Base-by-base conservation (phyloP, 2,888 invertebrate genomes). In the Agapetus fuscipes region DNA sequence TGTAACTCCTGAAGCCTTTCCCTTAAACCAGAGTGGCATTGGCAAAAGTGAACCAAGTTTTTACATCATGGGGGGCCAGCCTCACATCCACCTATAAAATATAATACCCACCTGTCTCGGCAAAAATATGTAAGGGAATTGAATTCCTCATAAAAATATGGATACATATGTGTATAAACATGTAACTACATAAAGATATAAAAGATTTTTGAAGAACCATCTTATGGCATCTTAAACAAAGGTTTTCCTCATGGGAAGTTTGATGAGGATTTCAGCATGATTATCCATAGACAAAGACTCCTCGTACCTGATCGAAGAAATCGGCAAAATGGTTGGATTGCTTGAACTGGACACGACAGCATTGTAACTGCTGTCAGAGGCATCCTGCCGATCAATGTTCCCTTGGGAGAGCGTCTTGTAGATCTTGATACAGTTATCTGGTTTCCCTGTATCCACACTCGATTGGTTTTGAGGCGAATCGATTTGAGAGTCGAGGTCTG, bases 241-340 rank as follows among this genome's bases (percentile, higher is more conserved):
- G 2, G 43, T 38, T 20, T 37, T 37, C 15, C 43, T 32, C 30
- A 43, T 43, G 9, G 43, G 43, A 27, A 43, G 39, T 28, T 43
- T 43, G 15, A 43, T 43, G 10, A 43, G 20, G 17, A 43, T 43
- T 28, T 43, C 43, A 7, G 43, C 43, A 25, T 43, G 43, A 27
- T 43, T 38, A 27, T 43, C 43, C 6, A 29, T 37, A 6, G 43
- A 34, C 3, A 39, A 39, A 9, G 38, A 31, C 15, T 20, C 20
- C 9, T 43, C 43, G 20, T 31, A 43, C 17, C 15, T 25, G 12
- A 36, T 29, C n/a, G 36, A 28, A n/a, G 36, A 15, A 14, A 16
- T 29, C 14, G 28, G 16, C 16, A 20, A 20, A 9, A 20, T 20
- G 9, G 20, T 20, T 20, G 20, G 20, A 6, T 4, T 20, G 20